phyloP scores from a whole-genome alignment of 1,140 invertebrate species.

The Panagrolaimus sp. region DNA sequence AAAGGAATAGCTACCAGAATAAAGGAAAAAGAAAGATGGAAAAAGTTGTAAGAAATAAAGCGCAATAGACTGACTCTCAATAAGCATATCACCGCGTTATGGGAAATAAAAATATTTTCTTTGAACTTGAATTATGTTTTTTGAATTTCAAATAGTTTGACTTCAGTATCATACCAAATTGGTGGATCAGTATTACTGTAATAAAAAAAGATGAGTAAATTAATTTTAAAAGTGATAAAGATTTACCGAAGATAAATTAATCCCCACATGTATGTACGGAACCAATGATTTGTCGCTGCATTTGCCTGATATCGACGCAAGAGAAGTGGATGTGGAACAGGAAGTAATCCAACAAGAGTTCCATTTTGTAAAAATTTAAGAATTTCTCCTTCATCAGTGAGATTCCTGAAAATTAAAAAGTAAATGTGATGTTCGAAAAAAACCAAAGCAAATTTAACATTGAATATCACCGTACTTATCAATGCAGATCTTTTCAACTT shows the following conservation, averaged over 20 bases:
- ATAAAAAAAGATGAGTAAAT: slow-evolving; percentile 16
- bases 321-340: slow-evolving; percentile 96
- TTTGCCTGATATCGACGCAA: slow-evolving; percentile 98
- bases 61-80: background rate
- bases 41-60: slow-evolving; percentile 5
- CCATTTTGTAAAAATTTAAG: slow-evolving; percentile 97
- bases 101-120: too few relatives aligned
- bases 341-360: slow-evolving; percentile 89
- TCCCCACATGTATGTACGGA: slow-evolving; percentile 98
- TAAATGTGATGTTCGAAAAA: slow-evolving; percentile 11
- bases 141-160: slow-evolving; percentile 82
- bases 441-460: background rate
- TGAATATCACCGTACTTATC: slow-evolving; percentile 73
- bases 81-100: too few relatives aligned
- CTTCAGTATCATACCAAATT: slow-evolving; percentile 98
- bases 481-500: slow-evolving; percentile 99
- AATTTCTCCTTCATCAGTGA: slow-evolving; percentile 98
- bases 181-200: slow-evolving; percentile 91
- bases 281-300: slow-evolving; percentile 94
- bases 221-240: slow-evolving; percentile 16
- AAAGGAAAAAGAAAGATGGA: slow-evolving; percentile 15
- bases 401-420: slow-evolving; percentile 68
- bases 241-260: slow-evolving; percentile 88
- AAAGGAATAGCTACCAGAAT: background rate
- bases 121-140: slow-evolving; percentile 10